Evolutionary conservation across 2,797 vertebrate species (phyloP), one percentile per base, ranked within the genome.

Genomic region (Dermochelys coriacea): DNA sequence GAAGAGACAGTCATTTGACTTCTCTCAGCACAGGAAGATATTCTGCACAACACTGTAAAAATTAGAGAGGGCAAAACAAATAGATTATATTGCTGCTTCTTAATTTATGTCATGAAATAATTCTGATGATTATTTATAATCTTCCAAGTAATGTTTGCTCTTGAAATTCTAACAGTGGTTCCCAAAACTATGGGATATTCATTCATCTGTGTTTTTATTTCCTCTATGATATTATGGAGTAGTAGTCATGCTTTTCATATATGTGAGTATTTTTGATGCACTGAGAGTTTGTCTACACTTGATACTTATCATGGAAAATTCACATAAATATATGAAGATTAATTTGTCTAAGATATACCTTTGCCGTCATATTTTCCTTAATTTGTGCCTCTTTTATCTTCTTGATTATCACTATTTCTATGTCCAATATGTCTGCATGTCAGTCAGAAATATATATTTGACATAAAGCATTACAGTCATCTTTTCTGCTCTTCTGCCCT

Each of bases 121-220:
- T 87, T 94, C 88, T 83, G 79, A 74, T 64, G 21, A 85, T 29
- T 29, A 79, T 91, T 94, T 91, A 79, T 52, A 88, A 82, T 84
- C 89, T 90, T 57, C 14, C 54, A 92, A 92, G 64, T 91, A 96
- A 86, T 34, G 5, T 77, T 95, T 94, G 79, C 29, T 93, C 34
- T 91, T 75, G 54, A 86, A 91, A 87, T 84, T 71, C 80, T 55
- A 80, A 91, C 84, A 50, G 34, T 5, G 18, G 6, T 87, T 91
- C 91, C 74, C 86, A 84, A 94, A 93, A 77, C 34, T 31, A 74
- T 37, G 3, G 6, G 50, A 31, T 85, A 84, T 80, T 93, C 41
- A 74, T 84, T 51, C 88, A 82, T 84, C 68, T 37, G 9, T 52
- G 49, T 49, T 87, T 93, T 90, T 68, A 80, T 87, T 68, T 82